Conservation (phyloP, 2,113 vertebrate species). For the Hassar affinis region DNA sequence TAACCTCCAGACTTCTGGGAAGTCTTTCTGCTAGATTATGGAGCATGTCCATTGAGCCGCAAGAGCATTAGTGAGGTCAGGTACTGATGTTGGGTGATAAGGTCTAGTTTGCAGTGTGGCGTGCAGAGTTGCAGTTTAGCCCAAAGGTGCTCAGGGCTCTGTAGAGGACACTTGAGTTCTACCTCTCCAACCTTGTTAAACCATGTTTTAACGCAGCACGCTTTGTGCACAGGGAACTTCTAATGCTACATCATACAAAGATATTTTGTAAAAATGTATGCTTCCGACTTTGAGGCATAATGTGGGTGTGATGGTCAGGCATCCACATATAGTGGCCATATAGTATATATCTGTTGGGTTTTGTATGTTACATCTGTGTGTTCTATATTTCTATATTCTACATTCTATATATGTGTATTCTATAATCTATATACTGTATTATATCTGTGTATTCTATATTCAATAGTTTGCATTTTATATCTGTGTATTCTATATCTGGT, state of each 20-base stretch:
- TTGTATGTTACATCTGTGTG: background rate
- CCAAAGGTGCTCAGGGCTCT: background rate
- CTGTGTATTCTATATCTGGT: too few relatives aligned
- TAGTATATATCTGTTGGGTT: background rate
- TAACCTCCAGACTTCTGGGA: background rate
- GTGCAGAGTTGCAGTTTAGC: background rate
- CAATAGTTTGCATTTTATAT: too few relatives aligned
- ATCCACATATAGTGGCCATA: background rate
- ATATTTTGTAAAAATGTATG: background rate
- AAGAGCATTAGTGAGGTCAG: background rate
- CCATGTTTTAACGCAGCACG: background rate
- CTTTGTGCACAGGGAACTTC: background rate
- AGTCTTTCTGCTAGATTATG: background rate
- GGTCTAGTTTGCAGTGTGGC: background rate
- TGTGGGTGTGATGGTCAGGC: background rate
- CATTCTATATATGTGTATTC: too few relatives aligned
- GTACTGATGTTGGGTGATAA: too few relatives aligned
- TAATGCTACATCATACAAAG: background rate
- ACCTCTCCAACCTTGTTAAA: background rate
- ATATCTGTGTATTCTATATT: too few relatives aligned
- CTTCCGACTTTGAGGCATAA: background rate
- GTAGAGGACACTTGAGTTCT: background rate
- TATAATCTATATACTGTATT: too few relatives aligned
- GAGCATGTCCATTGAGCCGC: background rate
- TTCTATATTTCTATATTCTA: too few relatives aligned